A percentile compares a stretch with the other conserved stretches of the same genome.
These are phyloP conservation scores for Baccha elongata DNA, from an alignment of 2,888 invertebrate genomes.

Conservation along the genomic window DNA sequence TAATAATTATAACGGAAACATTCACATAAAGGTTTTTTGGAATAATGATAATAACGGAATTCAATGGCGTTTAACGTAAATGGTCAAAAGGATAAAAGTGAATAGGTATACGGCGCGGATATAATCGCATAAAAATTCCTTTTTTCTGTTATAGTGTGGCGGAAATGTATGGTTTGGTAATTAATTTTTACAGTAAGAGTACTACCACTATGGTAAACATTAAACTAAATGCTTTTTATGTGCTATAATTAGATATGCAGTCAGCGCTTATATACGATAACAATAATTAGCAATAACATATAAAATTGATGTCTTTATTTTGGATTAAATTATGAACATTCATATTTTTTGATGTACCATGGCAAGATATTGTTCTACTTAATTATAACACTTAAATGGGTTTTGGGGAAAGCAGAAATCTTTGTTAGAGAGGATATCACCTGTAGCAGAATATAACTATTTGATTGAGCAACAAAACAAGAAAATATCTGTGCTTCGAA, in stretches of 20 bases:
- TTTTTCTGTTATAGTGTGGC: neutral
- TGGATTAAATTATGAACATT: too few relatives aligned
- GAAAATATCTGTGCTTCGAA: too few relatives aligned
- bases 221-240: constrained; percentile 10
- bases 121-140: constrained; percentile 12
- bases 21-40: constrained; percentile 24
- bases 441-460: too few relatives aligned
- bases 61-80: constrained; percentile 26
- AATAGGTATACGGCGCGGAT: neutral
- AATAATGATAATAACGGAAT: constrained; percentile 20
- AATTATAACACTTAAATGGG: too few relatives aligned
- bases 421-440: too few relatives aligned
- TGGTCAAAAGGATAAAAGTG: constrained; percentile 5
- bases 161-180: constrained; percentile 8
- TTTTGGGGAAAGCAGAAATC: too few relatives aligned
- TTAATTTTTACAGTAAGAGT: constrained; percentile 22
- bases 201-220: neutral
- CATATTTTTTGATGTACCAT: too few relatives aligned
- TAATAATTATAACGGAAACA: constrained; percentile 6
- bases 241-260: constrained; percentile 6
- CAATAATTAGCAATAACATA: constrained; percentile 15
- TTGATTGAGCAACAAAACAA: too few relatives aligned
- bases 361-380: too few relatives aligned
- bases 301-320: neutral
- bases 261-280: neutral